Percentiles rank a stretch among this genome's conserved stretches.
These are phyloP conservation scores for Ametastegia equiseti DNA, from an alignment of 2,888 invertebrate genomes.

Conservation along the genomic window DNA sequence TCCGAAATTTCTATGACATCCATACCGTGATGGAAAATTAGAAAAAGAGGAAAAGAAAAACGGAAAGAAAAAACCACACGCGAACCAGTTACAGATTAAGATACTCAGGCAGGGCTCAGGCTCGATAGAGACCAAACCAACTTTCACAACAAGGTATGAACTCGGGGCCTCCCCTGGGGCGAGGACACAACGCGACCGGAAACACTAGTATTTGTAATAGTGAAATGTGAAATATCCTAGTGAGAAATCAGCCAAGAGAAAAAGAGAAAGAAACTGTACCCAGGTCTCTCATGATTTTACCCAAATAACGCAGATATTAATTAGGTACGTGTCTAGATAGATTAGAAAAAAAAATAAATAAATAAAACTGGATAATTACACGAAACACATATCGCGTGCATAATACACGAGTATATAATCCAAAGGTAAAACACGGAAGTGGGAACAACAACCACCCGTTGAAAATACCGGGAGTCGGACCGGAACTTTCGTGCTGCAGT, in stretches of 20 bases:
- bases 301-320: not conserved
- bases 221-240: not conserved
- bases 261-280: not conserved
- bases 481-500: conserved; percentile 40
- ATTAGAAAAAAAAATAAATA: not conserved
- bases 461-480: conserved; percentile 36
- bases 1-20: not conserved
- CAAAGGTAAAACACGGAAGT: conserved; percentile 5
- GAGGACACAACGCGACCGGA: conserved; percentile 40
- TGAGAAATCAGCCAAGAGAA: not conserved
- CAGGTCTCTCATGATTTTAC: not conserved
- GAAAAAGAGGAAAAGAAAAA: not conserved
- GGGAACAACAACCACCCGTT: not conserved
- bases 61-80: not conserved
- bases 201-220: conserved; percentile 2
- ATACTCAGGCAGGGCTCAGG: conserved; percentile 5
- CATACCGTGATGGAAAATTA: not conserved
- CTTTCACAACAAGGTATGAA: conserved; percentile 27
- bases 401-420: not conserved
- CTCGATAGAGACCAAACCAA: conserved; percentile 8
- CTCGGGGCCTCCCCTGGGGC: conserved; percentile 31
- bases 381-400: not conserved
- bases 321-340: not conserved
- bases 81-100: conserved; percentile 41
- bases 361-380: not conserved